Evolutionary conservation across 2,113 vertebrate species (phyloP).

Genomic region (Ciconia stormi): DNA sequence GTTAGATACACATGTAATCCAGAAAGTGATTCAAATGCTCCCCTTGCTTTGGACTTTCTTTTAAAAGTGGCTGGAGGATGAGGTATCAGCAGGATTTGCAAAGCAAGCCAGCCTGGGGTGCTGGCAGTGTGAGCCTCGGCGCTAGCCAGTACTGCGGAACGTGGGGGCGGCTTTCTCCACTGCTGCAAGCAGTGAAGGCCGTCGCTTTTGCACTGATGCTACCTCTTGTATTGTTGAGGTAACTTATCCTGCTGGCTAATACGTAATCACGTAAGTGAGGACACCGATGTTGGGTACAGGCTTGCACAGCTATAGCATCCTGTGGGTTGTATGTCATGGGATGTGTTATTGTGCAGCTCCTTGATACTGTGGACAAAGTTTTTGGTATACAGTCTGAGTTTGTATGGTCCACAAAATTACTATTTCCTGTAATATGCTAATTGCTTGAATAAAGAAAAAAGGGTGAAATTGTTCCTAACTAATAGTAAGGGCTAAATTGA

Average conservation of each 20-base stretch:
- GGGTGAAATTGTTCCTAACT: not conserved
- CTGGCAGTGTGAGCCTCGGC: accelerated
- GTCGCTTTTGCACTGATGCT: not conserved
- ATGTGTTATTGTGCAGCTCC: not conserved
- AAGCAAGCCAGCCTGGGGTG: not conserved
- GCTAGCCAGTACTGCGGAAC: not conserved
- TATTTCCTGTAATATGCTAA: not conserved
- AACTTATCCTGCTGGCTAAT: not conserved
- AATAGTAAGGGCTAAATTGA: not conserved
- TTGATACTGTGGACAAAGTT: accelerated
- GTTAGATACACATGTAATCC: not conserved
- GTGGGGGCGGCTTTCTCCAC: accelerated
- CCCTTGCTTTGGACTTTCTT: not conserved
- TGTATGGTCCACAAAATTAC: not conserved
- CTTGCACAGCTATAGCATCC: not conserved
- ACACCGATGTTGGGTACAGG: not conserved
- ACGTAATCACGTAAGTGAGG: accelerated
- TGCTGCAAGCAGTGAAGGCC: too few species aligned
- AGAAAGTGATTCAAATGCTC: not conserved
- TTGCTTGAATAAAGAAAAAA: not conserved
- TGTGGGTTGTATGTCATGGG: not conserved
- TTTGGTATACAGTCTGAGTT: not conserved
- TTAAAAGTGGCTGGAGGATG: not conserved
- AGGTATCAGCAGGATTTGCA: not conserved
- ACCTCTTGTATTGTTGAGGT: not conserved